Evolutionary conservation across 2,888 invertebrate genomes (phyloP).

Genomic region (Tridacna gigas): DNA sequence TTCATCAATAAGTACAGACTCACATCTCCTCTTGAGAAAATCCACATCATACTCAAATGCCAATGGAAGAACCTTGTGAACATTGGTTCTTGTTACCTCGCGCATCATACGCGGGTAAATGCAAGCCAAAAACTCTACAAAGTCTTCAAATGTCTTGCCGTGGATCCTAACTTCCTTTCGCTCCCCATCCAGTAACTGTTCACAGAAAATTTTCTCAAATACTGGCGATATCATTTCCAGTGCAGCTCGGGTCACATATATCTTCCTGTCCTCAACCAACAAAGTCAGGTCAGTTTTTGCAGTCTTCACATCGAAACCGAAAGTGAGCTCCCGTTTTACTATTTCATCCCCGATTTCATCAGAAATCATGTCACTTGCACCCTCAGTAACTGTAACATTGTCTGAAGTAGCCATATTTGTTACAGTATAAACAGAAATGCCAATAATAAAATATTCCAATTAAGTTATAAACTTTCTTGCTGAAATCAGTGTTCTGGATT

Average conservation of each 20-base stretch:
- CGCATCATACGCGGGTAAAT: neutral
- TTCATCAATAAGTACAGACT: neutral
- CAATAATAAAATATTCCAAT: too few species aligned
- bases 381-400: too few species aligned
- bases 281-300: neutral
- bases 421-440: too few species aligned
- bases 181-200: neutral
- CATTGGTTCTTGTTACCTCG: neutral
- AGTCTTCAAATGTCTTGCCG: neutral
- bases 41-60: neutral
- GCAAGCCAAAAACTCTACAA: slow-evolving; percentile 21
- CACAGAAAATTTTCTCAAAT: neutral
- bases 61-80: neutral
- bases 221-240: neutral
- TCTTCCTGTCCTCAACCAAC: neutral
- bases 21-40: neutral
- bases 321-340: neutral
- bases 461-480: too few species aligned
- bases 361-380: too few species aligned
- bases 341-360: too few species aligned
- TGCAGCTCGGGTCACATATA: neutral
- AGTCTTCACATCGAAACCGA: slow-evolving; percentile 18
- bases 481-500: too few species aligned
- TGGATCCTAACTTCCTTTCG: neutral
- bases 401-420: too few species aligned